phyloP scores from a whole-genome alignment of 2,888 invertebrate genomes.

The Norana najaformis region DNA sequence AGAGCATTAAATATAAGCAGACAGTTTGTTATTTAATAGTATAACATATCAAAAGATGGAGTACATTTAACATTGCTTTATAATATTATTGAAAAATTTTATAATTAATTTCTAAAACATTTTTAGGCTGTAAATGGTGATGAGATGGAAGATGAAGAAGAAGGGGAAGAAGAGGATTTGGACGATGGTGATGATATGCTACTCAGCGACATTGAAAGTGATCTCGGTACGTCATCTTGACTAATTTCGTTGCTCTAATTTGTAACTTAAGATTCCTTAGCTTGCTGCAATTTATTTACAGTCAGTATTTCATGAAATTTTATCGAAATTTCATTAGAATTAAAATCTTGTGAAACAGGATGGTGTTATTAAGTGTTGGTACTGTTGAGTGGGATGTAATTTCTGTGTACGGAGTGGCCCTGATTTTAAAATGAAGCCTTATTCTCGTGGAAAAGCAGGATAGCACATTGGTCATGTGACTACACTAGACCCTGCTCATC shows the following conservation, averaged over 20 bases:
- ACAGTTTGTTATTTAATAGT: background rate
- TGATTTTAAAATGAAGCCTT: background rate
- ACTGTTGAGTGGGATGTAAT: too few species aligned
- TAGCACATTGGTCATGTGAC: too few species aligned
- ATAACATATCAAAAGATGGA: too few species aligned
- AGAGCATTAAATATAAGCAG: too few species aligned
- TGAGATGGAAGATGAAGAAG: constrained; percentile 27
- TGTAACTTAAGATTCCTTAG: background rate
- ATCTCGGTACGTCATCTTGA: background rate
- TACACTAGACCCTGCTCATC: too few species aligned
- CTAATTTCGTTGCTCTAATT: background rate
- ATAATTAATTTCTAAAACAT: background rate
- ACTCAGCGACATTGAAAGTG: constrained; percentile 19
- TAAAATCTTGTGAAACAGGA: background rate
- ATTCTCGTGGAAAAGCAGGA: background rate
- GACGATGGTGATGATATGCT: background rate
- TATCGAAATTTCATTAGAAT: background rate
- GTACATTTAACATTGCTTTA: too few species aligned
- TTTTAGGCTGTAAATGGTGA: constrained; percentile 16
- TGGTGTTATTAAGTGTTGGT: background rate
- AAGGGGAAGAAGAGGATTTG: constrained; percentile 32
- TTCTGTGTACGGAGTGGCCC: too few species aligned
- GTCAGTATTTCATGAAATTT: background rate
- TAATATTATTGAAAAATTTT: background rate
- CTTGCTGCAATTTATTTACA: background rate